phyloP scores from a whole-genome alignment of 2,888 invertebrate species.

The Petrolisthes manimaculis region DNA sequence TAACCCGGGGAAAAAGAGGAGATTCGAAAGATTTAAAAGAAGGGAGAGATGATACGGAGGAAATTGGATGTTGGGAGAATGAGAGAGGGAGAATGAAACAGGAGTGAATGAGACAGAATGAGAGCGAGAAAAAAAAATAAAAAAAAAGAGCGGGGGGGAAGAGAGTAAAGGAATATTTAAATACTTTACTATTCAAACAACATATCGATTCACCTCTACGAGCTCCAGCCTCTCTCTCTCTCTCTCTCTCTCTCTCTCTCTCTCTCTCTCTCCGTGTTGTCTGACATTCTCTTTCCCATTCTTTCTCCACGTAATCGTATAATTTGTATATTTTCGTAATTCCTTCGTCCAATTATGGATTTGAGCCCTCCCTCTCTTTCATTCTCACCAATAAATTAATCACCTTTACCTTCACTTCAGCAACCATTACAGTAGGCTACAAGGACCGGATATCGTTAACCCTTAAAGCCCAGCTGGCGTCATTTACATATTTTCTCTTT shows the following conservation, averaged over 20 bases:
- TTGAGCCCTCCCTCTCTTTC: too few relatives aligned
- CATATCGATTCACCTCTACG: not conserved
- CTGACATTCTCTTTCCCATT: too few relatives aligned
- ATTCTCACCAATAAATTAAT: too few relatives aligned
- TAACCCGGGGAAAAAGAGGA: not conserved
- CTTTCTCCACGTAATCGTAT: too few relatives aligned
- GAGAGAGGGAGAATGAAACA: slow-evolving; percentile 28
- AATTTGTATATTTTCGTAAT: too few relatives aligned
- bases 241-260: slow-evolving; percentile 1
- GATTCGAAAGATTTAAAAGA: not conserved
- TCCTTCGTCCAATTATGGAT: too few relatives aligned
- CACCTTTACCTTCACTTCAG: too few relatives aligned
- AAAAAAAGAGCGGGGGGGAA: not conserved
- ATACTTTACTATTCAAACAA: slow-evolving; percentile 1
- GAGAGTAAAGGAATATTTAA: not conserved
- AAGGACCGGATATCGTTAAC: too few relatives aligned
- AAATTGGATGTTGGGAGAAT: slow-evolving; percentile 2
- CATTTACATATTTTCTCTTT: too few relatives aligned
- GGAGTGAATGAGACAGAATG: slow-evolving; percentile 10
- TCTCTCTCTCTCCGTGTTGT: too few relatives aligned
- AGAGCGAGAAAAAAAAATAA: slow-evolving; percentile 2
- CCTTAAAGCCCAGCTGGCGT: too few relatives aligned
- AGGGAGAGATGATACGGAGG: not conserved
- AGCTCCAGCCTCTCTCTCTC: not conserved
- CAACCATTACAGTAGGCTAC: too few relatives aligned